A percentile compares a stretch with the other conserved stretches of the same genome.
Evolutionary conservation across 2,113 vertebrate genomes (phyloP).

Genomic region (Danionella cerebrum): DNA sequence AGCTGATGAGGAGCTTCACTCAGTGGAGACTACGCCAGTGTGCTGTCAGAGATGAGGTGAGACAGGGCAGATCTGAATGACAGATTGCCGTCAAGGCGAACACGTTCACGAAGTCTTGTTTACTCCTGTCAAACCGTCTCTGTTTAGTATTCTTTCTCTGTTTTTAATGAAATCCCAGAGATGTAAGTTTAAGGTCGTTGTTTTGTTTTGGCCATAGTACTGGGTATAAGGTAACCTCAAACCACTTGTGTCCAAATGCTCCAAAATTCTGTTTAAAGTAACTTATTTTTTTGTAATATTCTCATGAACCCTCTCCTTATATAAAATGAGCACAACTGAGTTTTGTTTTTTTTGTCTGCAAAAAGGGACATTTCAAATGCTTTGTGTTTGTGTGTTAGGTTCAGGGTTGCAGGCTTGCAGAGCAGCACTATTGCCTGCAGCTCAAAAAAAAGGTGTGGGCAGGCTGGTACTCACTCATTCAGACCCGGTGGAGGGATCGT

Average conservation of each 20-base stretch:
- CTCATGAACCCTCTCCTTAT: too few relatives aligned
- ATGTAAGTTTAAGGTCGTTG: not conserved
- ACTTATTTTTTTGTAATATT: too few relatives aligned
- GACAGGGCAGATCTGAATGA: conserved; percentile 2
- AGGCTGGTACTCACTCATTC: conserved; percentile 70
- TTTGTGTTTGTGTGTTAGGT: conserved; percentile 53
- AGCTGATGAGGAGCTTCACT: conserved; percentile 80
- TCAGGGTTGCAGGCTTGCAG: conserved; percentile 65
- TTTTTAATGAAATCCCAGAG: not conserved
- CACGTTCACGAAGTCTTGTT: conserved; percentile 1
- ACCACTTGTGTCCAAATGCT: too few relatives aligned
- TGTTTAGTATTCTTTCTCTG: not conserved
- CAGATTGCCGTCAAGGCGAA: not conserved
- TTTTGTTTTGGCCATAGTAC: not conserved
- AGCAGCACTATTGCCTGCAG: conserved; percentile 68
- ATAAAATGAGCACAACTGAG: not conserved
- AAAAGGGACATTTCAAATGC: not conserved
- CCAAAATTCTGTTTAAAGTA: not conserved
- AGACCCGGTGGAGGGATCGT: conserved; percentile 77
- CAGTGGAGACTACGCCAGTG: conserved; percentile 77
- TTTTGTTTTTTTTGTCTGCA: not conserved
- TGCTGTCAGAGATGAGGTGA: conserved; percentile 78
- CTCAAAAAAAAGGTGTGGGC: conserved; percentile 82
- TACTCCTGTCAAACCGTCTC: not conserved
- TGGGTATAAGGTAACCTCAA: too few relatives aligned